Conservation (phyloP, 1,140 invertebrate genomes). For the Eumaeus atala region DNA sequence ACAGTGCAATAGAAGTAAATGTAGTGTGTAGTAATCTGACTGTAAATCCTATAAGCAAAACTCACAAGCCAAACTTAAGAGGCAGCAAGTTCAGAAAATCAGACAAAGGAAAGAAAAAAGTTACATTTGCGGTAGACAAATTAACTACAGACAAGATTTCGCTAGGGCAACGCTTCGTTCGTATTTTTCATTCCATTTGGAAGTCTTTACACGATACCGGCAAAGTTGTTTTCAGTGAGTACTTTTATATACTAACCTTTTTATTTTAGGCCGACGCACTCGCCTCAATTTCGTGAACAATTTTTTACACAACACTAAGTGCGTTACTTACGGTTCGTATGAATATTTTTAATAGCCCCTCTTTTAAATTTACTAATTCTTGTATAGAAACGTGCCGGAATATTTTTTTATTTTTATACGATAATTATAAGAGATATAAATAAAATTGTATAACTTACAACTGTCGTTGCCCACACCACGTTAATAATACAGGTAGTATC, state of each 20-base stretch:
- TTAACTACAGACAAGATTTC: conserved; percentile 29
- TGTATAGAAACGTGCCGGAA: not conserved
- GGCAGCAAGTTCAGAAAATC: conserved; percentile 30
- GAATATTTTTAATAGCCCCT: conserved; percentile 9
- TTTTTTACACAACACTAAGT: conserved; percentile 15
- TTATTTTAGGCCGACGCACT: conserved; percentile 11
- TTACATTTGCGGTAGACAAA: conserved; percentile 45
- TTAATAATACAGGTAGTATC: no score
- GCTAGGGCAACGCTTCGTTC: conserved; percentile 42
- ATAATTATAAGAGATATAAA: no score
- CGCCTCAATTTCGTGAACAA: conserved; percentile 10
- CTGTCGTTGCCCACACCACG: no score
- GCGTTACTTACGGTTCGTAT: conserved; percentile 12
- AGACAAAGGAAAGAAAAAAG: conserved; percentile 50
- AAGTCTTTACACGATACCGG: conserved; percentile 35
- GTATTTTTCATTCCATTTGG: conserved; percentile 48
- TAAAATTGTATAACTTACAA: no score
- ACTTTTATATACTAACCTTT: conserved; percentile 8
- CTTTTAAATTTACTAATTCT: conserved; percentile 3
- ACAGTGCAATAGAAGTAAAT: not conserved
- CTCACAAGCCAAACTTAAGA: not conserved
- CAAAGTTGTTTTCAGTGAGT: conserved; percentile 48
- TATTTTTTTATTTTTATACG: no score
- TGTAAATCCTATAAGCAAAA: not conserved
- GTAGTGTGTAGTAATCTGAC: not conserved